A percentile compares a stretch with the other conserved stretches of the same genome.
These are phyloP conservation scores for Chymomyza caudatula DNA, from an alignment of 2,888 invertebrate species.

Conservation along the genomic window DNA sequence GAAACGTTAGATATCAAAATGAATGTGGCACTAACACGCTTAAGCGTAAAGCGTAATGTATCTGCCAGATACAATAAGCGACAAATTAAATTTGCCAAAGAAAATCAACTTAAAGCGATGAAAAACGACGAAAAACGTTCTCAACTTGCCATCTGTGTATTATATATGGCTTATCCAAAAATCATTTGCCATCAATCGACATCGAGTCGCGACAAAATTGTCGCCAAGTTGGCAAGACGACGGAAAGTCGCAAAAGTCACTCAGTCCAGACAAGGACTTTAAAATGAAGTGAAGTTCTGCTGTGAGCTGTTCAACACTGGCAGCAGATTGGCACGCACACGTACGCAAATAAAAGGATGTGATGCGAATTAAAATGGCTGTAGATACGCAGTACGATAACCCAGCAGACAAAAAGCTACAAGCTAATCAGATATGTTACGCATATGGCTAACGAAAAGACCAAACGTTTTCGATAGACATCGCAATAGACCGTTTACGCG, in stretches of 20 bases:
- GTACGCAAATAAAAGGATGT: constrained; percentile 71
- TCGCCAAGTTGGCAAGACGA: not conserved
- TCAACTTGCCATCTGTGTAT: constrained; percentile 3
- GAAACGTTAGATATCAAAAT: not conserved
- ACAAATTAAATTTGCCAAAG: constrained; percentile 37
- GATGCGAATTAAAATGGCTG: constrained; percentile 65
- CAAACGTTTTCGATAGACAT: no score
- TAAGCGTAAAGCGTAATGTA: constrained; percentile 12
- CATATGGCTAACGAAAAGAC: no score
- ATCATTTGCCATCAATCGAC: constrained; percentile 63
- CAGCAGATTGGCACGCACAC: constrained; percentile 45
- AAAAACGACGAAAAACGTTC: constrained; percentile 4
- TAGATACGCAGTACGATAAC: constrained; percentile 24
- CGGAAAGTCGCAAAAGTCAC: not conserved
- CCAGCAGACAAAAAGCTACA: constrained; percentile 2
- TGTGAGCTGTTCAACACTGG: not conserved
- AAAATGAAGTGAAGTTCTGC: constrained; percentile 24
- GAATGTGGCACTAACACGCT: not conserved
- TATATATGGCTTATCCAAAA: constrained; percentile 40
- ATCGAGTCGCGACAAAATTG: not conserved
- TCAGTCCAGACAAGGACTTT: constrained; percentile 17
- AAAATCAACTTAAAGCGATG: constrained; percentile 46
- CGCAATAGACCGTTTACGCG: no score
- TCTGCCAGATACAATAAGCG: constrained; percentile 20
- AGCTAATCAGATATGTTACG: no score